phyloP scores from a whole-genome alignment of 1,140 invertebrate genomes.

The Augochlora pura region DNA sequence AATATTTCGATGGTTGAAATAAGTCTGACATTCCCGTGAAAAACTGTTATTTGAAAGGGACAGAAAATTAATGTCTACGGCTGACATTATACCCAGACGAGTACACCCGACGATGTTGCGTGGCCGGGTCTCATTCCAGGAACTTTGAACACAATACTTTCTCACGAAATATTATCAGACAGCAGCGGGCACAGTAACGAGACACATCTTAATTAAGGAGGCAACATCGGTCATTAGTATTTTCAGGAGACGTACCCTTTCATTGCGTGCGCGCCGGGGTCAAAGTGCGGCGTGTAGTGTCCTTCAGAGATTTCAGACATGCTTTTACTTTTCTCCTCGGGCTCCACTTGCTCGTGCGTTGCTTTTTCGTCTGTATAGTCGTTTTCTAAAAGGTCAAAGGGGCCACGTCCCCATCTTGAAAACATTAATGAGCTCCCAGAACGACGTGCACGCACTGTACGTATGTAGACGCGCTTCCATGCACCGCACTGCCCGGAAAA shows the following conservation, averaged over 20 bases:
- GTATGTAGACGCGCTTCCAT: slow-evolving; percentile 20
- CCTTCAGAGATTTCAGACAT: slow-evolving; percentile 54
- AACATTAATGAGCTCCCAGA: slow-evolving; percentile 64
- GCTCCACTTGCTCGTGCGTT: slow-evolving; percentile 50
- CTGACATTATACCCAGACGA: not conserved
- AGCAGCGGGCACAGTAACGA: slow-evolving; percentile 15
- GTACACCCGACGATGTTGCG: not conserved
- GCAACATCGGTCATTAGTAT: slow-evolving; percentile 30
- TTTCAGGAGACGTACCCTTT: slow-evolving; percentile 37
- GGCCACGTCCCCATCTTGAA: slow-evolving; percentile 58
- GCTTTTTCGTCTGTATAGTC: slow-evolving; percentile 56
- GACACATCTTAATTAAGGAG: slow-evolving; percentile 41
- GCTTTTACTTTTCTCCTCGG: slow-evolving; percentile 48
- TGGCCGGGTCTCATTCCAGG: not conserved
- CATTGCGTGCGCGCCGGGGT: slow-evolving; percentile 35
- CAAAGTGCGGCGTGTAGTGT: slow-evolving; percentile 37
- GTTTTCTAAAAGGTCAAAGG: slow-evolving; percentile 62
- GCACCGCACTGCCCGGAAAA: not conserved
- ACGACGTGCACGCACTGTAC: slow-evolving; percentile 50
- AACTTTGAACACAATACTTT: not conserved
- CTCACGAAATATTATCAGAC: not conserved
- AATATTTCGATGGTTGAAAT: not conserved
- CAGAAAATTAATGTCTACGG: no score
- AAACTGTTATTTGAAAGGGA: no score
- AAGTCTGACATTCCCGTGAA: no score